These are phyloP conservation scores for Toxotes jaculatrix DNA, from an alignment of 2,113 vertebrate genomes.

Conservation along the genomic window DNA sequence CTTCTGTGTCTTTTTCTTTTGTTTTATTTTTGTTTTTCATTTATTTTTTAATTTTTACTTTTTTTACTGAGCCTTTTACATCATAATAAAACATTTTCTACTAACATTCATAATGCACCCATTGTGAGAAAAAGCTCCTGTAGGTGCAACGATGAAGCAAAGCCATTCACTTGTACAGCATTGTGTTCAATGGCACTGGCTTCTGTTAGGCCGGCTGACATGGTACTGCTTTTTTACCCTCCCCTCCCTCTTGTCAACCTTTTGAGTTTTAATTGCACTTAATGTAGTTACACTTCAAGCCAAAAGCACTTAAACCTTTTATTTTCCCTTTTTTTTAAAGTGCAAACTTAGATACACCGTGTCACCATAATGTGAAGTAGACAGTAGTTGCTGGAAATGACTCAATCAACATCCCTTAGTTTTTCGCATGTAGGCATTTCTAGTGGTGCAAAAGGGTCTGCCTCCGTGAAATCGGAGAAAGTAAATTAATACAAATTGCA, in stretches of 20 bases:
- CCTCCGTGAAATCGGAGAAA: slow-evolving; percentile 78
- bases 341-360: slow-evolving; percentile 57
- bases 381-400: slow-evolving; percentile 59
- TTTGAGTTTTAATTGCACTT: slow-evolving; percentile 86
- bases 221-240: slow-evolving; percentile 76
- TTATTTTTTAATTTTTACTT: slow-evolving; percentile 46
- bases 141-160: slow-evolving; percentile 81
- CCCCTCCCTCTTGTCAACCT: slow-evolving; percentile 39
- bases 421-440: slow-evolving; percentile 59
- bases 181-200: slow-evolving; percentile 62
- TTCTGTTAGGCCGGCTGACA: slow-evolving; percentile 75
- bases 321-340: slow-evolving; percentile 50
- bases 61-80: slow-evolving; percentile 84
- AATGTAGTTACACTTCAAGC: slow-evolving; percentile 78
- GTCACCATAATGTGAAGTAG: slow-evolving; percentile 46
- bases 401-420: slow-evolving; percentile 55
- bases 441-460: slow-evolving; percentile 56
- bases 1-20: slow-evolving; percentile 79
- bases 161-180: slow-evolving; percentile 74
- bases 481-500: slow-evolving; percentile 77
- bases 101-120: slow-evolving; percentile 76
- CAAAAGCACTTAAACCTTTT: slow-evolving; percentile 85
- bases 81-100: slow-evolving; percentile 82
- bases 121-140: slow-evolving; percentile 68
- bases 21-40: slow-evolving; percentile 45